These are phyloP conservation scores for Cheiracanthium punctorium DNA, from an alignment of 2,888 invertebrate genomes.

Conservation along the genomic window DNA sequence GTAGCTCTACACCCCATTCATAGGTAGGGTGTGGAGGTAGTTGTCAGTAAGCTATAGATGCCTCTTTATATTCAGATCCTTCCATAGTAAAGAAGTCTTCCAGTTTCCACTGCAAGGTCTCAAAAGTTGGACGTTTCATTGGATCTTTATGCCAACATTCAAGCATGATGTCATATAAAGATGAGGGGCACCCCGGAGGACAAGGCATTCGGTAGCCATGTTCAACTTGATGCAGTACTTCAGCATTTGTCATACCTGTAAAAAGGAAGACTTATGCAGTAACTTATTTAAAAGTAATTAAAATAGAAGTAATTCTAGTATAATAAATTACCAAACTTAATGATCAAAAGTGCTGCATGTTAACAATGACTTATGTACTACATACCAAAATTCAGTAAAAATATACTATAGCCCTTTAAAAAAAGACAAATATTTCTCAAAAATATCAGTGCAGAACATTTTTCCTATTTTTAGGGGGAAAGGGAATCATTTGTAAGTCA, in stretches of 20 bases:
- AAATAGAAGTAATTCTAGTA: too few species aligned
- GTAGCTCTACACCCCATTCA: slow-evolving; percentile 65
- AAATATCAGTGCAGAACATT: too few species aligned
- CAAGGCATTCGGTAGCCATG: slow-evolving; percentile 99
- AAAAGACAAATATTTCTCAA: too few species aligned
- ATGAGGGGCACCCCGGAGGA: slow-evolving; percentile 88
- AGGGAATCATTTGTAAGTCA: too few species aligned
- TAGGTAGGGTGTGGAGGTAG: slow-evolving; percentile 68
- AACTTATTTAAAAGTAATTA: too few species aligned
- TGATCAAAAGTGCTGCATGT: too few species aligned
- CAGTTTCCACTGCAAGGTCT: slow-evolving; percentile 99
- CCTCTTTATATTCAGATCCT: slow-evolving; percentile 99
- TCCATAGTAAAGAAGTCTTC: slow-evolving; percentile 99
- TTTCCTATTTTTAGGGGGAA: too few species aligned
- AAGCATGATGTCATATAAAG: slow-evolving; percentile 98
- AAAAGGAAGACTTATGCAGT: not conserved
- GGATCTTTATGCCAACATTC: slow-evolving; percentile 99
- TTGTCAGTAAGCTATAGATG: slow-evolving; percentile 76
- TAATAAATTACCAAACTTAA: too few species aligned
- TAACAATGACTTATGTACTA: too few species aligned
- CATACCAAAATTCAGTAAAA: too few species aligned
- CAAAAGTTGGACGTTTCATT: slow-evolving; percentile 98
- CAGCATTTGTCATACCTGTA: slow-evolving; percentile 94
- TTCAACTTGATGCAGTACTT: slow-evolving; percentile 98
- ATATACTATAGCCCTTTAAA: too few species aligned